phyloP scores from a whole-genome alignment of 2,797 vertebrate species.

The Thunnus albacares region DNA sequence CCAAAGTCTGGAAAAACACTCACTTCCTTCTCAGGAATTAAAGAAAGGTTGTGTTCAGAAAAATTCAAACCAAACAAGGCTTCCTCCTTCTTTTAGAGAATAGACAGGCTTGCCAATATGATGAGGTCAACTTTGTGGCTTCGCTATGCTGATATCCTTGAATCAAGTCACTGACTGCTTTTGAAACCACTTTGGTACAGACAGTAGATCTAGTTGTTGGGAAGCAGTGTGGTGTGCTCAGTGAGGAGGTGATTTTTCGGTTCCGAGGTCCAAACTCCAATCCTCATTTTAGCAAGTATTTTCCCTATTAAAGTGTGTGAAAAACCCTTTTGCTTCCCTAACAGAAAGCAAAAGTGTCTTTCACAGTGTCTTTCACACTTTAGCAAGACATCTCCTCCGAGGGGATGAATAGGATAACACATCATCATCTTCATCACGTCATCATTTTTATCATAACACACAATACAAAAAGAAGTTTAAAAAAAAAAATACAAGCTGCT shows the following conservation, averaged over 20 bases:
- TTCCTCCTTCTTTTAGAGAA: not conserved
- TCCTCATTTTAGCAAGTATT: not conserved
- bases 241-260: not conserved
- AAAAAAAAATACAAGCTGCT: conserved; percentile 17
- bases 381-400: not conserved
- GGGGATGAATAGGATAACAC: conserved; percentile 8
- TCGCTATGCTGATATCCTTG: not conserved
- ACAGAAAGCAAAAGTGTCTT: not conserved
- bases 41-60: no score
- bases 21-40: no score
- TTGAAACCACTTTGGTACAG: not conserved
- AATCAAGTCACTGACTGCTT: not conserved
- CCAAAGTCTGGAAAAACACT: no score
- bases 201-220: not conserved
- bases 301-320: conserved; percentile 14
- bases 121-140: conserved; percentile 6
- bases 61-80: no score
- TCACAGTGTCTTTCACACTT: not conserved
- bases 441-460: conserved; percentile 3
- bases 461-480: not conserved
- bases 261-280: conserved; percentile 15
- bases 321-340: not conserved
- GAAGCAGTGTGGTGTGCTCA: not conserved
- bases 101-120: not conserved
- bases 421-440: conserved; percentile 12